Percentiles rank a stretch among this genome's conserved stretches.
Conservation (phyloP, 2,797 vertebrate species). For the Melopsittacus undulatus region DNA sequence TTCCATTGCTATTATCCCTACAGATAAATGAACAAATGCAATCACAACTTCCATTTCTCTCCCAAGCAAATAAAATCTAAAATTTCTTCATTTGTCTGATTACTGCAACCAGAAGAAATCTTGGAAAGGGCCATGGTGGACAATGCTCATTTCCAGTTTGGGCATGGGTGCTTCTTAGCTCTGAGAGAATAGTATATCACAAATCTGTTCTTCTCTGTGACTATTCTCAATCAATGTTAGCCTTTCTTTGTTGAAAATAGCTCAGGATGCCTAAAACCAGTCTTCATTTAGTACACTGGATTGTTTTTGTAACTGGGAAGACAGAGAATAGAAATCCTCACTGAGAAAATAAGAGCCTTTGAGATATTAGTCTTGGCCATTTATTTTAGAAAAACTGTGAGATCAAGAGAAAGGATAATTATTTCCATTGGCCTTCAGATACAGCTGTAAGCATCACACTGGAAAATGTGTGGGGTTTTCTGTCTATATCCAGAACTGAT, state of each 20-base stretch:
- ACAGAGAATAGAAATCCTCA: background rate
- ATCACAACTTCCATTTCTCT: background rate
- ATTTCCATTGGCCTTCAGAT: background rate
- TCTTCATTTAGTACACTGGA: background rate
- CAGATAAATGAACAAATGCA: background rate
- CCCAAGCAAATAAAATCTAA: background rate
- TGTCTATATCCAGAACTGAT: background rate
- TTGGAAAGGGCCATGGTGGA: background rate
- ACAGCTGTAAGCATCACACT: background rate
- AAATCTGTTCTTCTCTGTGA: background rate
- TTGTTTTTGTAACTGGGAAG: background rate
- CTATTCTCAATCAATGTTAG: background rate
- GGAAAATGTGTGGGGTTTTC: background rate
- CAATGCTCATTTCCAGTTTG: background rate
- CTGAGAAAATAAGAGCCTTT: background rate
- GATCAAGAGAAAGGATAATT: background rate
- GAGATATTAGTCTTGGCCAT: background rate
- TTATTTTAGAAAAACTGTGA: slow-evolving; percentile 8
- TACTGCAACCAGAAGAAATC: background rate
- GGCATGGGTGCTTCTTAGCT: background rate
- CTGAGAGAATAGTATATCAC: background rate
- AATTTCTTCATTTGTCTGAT: background rate
- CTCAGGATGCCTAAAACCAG: background rate
- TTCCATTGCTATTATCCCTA: background rate
- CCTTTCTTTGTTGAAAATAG: background rate